Conservation (phyloP, 2,113 vertebrate genomes). For the Oryctolagus cuniculus region DNA sequence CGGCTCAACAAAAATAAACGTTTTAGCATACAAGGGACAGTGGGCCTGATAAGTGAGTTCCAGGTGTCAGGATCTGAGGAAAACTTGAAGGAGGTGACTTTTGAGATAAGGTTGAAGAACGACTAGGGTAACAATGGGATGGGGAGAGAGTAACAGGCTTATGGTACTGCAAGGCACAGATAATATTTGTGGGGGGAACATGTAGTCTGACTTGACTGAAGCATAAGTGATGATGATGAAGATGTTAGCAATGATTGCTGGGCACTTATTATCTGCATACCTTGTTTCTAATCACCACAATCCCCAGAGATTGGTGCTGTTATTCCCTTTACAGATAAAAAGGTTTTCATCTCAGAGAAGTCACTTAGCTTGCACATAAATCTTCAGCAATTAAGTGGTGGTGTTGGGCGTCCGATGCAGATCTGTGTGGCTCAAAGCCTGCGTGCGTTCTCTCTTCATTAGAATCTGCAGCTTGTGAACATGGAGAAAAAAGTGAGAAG, state of each 20-base stretch:
- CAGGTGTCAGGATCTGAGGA: neutral
- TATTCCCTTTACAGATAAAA: neutral
- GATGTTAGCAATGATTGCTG: neutral
- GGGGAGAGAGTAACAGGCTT: neutral
- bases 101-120: neutral
- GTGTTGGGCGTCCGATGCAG: neutral
- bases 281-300: neutral
- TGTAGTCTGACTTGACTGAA: neutral
- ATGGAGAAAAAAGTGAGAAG: neutral
- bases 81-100: neutral
- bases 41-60: neutral
- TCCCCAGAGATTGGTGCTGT: neutral
- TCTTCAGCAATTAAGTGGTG: neutral
- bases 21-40: neutral
- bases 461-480: neutral
- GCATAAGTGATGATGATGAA: neutral
- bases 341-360: neutral
- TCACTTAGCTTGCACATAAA: neutral
- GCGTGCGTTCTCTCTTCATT: neutral
- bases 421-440: neutral
- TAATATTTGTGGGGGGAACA: rapidly evolving
- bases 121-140: neutral
- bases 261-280: neutral
- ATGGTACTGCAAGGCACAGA: neutral
- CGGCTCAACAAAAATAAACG: neutral